phyloP scores from a whole-genome alignment of 2,797 vertebrate genomes.

The Cuniculus paca region DNA sequence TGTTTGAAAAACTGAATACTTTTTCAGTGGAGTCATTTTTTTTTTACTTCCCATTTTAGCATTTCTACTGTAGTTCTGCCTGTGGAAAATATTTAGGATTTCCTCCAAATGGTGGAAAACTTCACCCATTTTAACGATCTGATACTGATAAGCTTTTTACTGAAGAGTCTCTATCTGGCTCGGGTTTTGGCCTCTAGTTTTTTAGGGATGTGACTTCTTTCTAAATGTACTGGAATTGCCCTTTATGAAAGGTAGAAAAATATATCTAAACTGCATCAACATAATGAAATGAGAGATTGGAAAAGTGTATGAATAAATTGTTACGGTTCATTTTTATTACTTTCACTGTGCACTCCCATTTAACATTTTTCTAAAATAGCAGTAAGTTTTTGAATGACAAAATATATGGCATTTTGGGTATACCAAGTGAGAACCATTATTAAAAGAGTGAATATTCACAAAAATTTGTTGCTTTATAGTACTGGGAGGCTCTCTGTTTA shows the following conservation, averaged over 20 bases:
- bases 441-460: constrained; percentile 67
- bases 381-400: constrained; percentile 77
- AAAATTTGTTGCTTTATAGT: constrained; percentile 59
- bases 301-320: constrained; percentile 52
- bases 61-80: constrained; percentile 71
- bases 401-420: constrained; percentile 76
- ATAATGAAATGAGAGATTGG: constrained; percentile 59
- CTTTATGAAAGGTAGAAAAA: constrained; percentile 57
- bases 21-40: not conserved
- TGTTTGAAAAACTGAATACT: constrained; percentile 5
- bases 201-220: constrained; percentile 73
- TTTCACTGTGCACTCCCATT: constrained; percentile 57
- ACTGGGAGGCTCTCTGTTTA: constrained; percentile 59
- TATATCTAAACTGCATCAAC: constrained; percentile 62
- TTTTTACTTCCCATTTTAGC: not conserved
- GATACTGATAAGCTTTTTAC: constrained; percentile 75
- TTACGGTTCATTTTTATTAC: constrained; percentile 68
- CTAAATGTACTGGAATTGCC: constrained; percentile 66
- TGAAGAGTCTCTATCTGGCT: constrained; percentile 79
- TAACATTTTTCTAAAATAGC: constrained; percentile 79
- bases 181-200: constrained; percentile 69
- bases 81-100: constrained; percentile 73
- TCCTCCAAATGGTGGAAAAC: constrained; percentile 74
- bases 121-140: constrained; percentile 79
- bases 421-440: constrained; percentile 68